phyloP scores from a whole-genome alignment of 1,140 invertebrate genomes.

The Latrodectus geometricus region DNA sequence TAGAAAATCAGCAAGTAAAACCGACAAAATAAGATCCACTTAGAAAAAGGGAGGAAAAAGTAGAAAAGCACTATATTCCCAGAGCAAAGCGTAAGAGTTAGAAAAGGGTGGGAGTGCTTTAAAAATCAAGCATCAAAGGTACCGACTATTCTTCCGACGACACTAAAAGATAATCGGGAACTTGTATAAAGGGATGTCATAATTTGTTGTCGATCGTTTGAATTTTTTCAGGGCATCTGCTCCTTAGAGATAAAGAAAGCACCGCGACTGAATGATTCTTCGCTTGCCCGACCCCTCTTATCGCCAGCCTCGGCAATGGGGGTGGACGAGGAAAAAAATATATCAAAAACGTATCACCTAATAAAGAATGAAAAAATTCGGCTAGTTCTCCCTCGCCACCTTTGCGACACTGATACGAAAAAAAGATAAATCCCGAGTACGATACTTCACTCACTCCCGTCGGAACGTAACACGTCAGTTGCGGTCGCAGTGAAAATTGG shows the following conservation, averaged over 20 bases:
- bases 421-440: neutral
- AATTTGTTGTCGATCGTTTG: slow-evolving; percentile 32
- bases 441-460: neutral
- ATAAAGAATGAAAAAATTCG: neutral
- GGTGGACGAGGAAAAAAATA: neutral
- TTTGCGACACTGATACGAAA: slow-evolving; percentile 16
- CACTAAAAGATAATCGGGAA: slow-evolving; percentile 11
- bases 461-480: neutral
- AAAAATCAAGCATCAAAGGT: slow-evolving; percentile 10
- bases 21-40: neutral
- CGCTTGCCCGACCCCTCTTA: slow-evolving; percentile 8
- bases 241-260: slow-evolving; percentile 23
- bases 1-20: neutral
- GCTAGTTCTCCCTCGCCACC: slow-evolving; percentile 3
- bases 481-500: neutral
- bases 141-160: slow-evolving; percentile 13
- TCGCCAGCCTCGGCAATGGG: neutral
- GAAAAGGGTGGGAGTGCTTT: neutral
- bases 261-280: neutral
- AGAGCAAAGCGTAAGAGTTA: neutral
- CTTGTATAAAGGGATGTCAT: slow-evolving; percentile 24
- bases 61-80: neutral
- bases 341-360: neutral
- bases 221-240: slow-evolving; percentile 7
- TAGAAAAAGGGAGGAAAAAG: neutral